Percentiles rank a stretch among this genome's conserved stretches.
phyloP scores from a whole-genome alignment of 2,113 vertebrate genomes.

The Ranitomeya imitator region DNA sequence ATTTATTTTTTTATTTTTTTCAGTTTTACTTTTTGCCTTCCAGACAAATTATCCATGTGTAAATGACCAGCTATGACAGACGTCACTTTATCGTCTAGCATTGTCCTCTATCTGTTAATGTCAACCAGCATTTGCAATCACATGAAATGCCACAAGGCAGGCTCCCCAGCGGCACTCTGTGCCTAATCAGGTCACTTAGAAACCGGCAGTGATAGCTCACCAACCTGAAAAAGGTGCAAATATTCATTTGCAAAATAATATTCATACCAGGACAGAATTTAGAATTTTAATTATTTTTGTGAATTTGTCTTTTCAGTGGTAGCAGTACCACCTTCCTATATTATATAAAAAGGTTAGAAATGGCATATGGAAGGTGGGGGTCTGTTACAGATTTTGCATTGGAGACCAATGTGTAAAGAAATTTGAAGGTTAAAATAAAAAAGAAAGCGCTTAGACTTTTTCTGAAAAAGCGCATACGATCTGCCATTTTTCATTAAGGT shows the following conservation, averaged over 20 bases:
- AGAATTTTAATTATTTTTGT: neutral
- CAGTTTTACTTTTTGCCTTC: slow-evolving; percentile 26
- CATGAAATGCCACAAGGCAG: slow-evolving; percentile 43
- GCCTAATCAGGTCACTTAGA: slow-evolving; percentile 39
- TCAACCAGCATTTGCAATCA: slow-evolving; percentile 45
- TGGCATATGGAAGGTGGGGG: too few species aligned
- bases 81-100: slow-evolving; percentile 33
- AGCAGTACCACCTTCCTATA: neutral
- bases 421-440: too few species aligned
- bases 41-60: fast-evolving
- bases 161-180: neutral
- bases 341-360: too few species aligned
- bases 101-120: slow-evolving; percentile 52
- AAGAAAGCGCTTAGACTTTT: too few species aligned
- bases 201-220: slow-evolving; percentile 22
- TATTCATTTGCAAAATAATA: neutral
- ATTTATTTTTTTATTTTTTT: neutral
- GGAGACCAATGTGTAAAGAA: too few species aligned
- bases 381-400: too few species aligned
- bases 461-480: too few species aligned
- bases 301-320: neutral
- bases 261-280: neutral
- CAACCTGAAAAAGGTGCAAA: slow-evolving; percentile 19
- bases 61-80: slow-evolving; percentile 51
- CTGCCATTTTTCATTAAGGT: too few species aligned